phyloP scores from a whole-genome alignment of 2,888 invertebrate species.

The Ceramica pisi region DNA sequence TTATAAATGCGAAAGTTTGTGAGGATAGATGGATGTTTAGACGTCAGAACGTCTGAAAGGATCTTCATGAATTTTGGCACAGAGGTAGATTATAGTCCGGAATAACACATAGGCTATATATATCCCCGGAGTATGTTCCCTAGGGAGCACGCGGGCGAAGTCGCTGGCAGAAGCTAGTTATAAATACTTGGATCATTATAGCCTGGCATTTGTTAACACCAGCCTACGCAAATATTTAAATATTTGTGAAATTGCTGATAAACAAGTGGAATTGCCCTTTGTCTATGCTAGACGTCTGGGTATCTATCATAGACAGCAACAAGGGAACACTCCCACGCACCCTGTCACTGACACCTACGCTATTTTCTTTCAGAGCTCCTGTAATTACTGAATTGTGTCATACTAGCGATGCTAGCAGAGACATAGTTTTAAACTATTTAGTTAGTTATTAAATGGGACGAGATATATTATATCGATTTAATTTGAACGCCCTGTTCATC shows the following conservation, averaged over 20 bases:
- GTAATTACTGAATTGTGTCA: background rate
- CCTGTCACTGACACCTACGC: slow-evolving; percentile 1
- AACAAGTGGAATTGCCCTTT: slow-evolving; percentile 5
- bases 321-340: background rate
- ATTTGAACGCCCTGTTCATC: slow-evolving; percentile 2
- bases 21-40: too few species aligned
- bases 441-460: background rate
- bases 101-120: too few species aligned
- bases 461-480: background rate
- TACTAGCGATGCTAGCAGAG: background rate
- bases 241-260: background rate
- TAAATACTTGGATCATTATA: too few species aligned
- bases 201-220: background rate
- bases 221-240: background rate
- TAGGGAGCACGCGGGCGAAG: too few species aligned
- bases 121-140: too few species aligned
- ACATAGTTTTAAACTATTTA: background rate
- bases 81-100: too few species aligned
- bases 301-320: background rate
- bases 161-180: too few species aligned
- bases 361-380: background rate
- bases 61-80: too few species aligned
- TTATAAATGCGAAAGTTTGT: too few species aligned
- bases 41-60: too few species aligned
- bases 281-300: background rate